Percentiles rank a stretch among this genome's conserved stretches.
These are phyloP conservation scores for Tangara arthus DNA, from an alignment of 2,797 vertebrate genomes.

Conservation along the genomic window DNA sequence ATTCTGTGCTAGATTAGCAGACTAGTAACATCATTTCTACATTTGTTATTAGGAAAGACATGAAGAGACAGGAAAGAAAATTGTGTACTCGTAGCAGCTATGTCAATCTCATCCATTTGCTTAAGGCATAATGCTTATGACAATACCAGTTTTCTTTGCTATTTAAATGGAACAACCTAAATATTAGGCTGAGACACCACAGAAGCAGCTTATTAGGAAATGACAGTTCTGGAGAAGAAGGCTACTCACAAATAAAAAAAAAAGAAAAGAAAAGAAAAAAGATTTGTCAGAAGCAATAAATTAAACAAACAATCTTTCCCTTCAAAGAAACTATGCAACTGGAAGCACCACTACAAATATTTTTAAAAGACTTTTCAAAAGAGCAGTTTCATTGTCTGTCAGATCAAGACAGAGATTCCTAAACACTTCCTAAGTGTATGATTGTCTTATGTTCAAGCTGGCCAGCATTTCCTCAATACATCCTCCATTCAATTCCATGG, in stretches of 20 bases:
- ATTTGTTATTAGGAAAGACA: slow-evolving; percentile 1
- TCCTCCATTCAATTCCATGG: not conserved
- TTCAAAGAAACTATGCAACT: not conserved
- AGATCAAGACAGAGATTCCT: not conserved
- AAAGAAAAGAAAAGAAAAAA: not conserved
- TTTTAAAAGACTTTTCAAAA: not conserved
- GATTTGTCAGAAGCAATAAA: not conserved
- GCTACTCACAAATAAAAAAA: not conserved
- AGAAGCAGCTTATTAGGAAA: slow-evolving; percentile 2
- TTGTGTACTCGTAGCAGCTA: not conserved
- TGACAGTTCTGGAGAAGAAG: not conserved
- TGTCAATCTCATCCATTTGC: not conserved
- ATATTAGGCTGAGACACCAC: not conserved
- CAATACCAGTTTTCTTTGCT: not conserved
- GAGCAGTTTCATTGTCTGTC: not conserved
- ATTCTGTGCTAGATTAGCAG: not conserved
- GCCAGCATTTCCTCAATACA: not conserved
- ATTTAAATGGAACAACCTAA: not conserved
- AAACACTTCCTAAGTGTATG: not conserved
- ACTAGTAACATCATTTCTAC: not conserved
- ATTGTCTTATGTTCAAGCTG: not conserved
- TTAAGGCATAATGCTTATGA: not conserved
- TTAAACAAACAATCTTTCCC: not conserved
- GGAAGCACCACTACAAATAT: not conserved
- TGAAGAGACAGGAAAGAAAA: not conserved